Evolutionary conservation across 2,888 invertebrate genomes (phyloP).

Genomic region (Rhogogaster chlorosoma): DNA sequence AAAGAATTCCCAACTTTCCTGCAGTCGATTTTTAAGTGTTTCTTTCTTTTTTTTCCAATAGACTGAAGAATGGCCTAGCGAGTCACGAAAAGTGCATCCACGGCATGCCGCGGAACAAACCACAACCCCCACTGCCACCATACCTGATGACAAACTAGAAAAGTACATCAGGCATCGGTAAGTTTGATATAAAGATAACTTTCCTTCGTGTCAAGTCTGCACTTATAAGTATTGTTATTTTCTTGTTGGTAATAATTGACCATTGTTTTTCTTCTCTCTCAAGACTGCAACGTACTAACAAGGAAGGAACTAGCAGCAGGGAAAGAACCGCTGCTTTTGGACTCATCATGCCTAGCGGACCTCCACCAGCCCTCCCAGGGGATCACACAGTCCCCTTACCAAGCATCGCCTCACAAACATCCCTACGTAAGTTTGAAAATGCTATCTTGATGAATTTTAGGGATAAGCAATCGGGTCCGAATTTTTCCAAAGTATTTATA

Average conservation of each 20-base stretch:
- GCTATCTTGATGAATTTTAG: background rate
- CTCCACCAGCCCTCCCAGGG: conserved; percentile 79
- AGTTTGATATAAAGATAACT: background rate
- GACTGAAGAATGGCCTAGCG: conserved; percentile 85
- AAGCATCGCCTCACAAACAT: conserved; percentile 79
- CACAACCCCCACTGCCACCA: conserved; percentile 53
- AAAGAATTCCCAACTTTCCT: background rate
- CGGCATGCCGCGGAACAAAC: conserved; percentile 76
- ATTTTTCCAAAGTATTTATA: background rate
- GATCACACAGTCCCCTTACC: conserved; percentile 79
- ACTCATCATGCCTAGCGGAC: conserved; percentile 76
- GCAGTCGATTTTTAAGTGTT: background rate
- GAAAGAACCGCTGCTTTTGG: conserved; percentile 77
- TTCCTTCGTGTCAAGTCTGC: background rate
- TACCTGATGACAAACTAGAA: conserved; percentile 81
- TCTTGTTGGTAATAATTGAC: background rate
- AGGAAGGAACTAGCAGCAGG: conserved; percentile 79
- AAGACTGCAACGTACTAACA: conserved; percentile 81
- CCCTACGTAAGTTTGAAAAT: conserved; percentile 69
- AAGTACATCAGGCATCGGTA: conserved; percentile 79
- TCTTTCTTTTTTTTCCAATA: conserved; percentile 71
- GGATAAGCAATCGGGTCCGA: background rate
- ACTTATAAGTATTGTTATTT: background rate
- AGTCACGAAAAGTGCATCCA: conserved; percentile 78
- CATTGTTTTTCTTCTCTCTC: background rate